A percentile compares a stretch with the other conserved stretches of the same genome.
Evolutionary conservation across 2,113 vertebrate species (phyloP).

Genomic region (Ptychochromis oligacanthus): DNA sequence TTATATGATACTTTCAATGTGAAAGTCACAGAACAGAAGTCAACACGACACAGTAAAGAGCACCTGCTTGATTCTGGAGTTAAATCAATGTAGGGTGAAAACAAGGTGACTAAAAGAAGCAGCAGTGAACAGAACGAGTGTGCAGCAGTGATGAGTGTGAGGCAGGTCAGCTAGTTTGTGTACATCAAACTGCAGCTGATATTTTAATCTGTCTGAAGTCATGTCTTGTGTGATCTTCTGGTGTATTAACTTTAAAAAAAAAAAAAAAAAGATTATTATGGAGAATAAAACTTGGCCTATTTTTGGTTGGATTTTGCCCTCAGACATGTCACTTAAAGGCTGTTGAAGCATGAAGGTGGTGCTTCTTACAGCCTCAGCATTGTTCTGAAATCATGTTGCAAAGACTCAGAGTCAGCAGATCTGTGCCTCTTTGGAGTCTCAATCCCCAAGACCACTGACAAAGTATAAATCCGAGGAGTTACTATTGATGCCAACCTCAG

Average conservation of each 20-base stretch:
- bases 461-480: not conserved
- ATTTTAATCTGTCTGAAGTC: not conserved
- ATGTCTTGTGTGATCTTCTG: not conserved
- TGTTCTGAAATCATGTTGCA: conserved; percentile 12
- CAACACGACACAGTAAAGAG: not conserved
- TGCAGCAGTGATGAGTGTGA: conserved; percentile 1
- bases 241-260: not conserved
- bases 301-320: not conserved
- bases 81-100: conserved; percentile 15
- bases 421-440: not conserved
- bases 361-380: not conserved
- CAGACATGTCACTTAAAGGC: conserved; percentile 9
- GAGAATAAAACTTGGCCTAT: not conserved
- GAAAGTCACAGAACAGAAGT: conserved; percentile 9
- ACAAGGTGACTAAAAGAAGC: not conserved
- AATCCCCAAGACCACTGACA: not conserved
- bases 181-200: not conserved
- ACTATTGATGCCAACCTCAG: conserved; percentile 1
- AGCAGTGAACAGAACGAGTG: not conserved
- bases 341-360: conserved; percentile 9
- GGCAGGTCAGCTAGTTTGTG: conserved; percentile 1
- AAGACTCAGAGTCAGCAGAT: not conserved
- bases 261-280: not conserved
- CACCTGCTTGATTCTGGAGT: conserved; percentile 1
- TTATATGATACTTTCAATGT: not conserved